These are phyloP conservation scores for Triplophysa tibetana DNA, from an alignment of 2,113 vertebrate genomes.

Conservation along the genomic window DNA sequence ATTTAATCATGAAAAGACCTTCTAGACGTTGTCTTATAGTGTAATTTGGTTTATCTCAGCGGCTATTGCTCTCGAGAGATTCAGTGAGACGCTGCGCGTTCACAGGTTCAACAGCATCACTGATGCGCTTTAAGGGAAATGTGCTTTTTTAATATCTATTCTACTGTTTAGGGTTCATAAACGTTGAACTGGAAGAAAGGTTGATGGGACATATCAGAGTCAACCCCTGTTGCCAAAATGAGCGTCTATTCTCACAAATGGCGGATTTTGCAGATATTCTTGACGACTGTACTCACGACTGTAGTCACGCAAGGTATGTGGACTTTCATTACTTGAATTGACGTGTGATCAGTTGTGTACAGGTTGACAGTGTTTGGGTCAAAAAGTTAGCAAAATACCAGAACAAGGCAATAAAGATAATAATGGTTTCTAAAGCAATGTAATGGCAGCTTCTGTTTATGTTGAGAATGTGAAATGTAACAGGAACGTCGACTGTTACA, in stretches of 20 bases:
- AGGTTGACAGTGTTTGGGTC: background rate
- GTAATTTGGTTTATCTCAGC: background rate
- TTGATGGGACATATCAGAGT: conserved; percentile 32
- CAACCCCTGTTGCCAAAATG: conserved; percentile 67
- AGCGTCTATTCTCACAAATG: conserved; percentile 60
- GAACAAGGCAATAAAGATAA: background rate
- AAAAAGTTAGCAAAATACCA: background rate
- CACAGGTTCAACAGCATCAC: background rate
- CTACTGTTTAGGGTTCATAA: background rate
- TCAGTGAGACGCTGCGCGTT: background rate
- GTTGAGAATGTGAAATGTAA: background rate
- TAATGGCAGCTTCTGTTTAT: background rate
- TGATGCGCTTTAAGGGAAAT: background rate
- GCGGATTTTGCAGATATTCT: conserved; percentile 65
- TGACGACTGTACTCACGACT: conserved; percentile 61
- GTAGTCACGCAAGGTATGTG: conserved; percentile 69
- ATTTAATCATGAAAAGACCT: no score
- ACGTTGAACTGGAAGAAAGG: background rate
- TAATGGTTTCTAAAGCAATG: background rate
- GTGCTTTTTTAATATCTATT: background rate
- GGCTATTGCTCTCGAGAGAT: background rate
- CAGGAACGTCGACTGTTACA: no score
- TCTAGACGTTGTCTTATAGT: background rate
- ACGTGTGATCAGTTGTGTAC: background rate
- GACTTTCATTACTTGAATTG: background rate